Evolutionary conservation across 35 echinoderm and acorn worm genomes (phyloP).

Genomic region (Ophiothrix spiculata): DNA sequence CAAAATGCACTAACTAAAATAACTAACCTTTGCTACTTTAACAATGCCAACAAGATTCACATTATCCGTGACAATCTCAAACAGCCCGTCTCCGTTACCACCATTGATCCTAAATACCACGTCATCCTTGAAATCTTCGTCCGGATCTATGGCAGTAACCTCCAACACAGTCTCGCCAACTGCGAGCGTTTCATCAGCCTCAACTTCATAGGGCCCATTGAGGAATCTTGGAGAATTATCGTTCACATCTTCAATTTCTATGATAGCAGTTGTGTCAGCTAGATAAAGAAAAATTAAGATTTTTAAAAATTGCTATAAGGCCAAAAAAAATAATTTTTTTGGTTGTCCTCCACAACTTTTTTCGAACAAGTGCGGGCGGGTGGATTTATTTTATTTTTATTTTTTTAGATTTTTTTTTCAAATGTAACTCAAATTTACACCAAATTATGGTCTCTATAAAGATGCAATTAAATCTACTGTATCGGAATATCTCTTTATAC

Average conservation of each 20-base stretch:
- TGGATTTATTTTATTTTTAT: no score
- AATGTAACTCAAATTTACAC: no score
- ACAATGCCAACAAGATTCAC: slow-evolving; percentile 59
- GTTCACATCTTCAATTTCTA: slow-evolving; percentile 57
- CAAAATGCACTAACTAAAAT: no score
- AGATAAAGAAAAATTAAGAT: no score
- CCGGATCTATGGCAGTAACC: slow-evolving; percentile 52
- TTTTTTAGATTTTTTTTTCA: no score
- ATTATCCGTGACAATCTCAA: slow-evolving; percentile 67
- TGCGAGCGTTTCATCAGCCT: slow-evolving; percentile 38
- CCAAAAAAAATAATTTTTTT: no score
- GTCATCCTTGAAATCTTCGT: slow-evolving; percentile 45
- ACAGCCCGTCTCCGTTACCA: slow-evolving; percentile 45
- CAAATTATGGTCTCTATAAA: no score
- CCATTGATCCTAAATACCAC: slow-evolving; percentile 47
- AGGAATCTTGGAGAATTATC: slow-evolving; percentile 69
- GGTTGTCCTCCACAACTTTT: no score
- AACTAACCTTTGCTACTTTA: slow-evolving; percentile 46
- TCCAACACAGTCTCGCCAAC: slow-evolving; percentile 58
- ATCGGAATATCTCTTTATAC: no score
- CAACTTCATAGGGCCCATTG: neutral
- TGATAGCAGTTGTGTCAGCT: slow-evolving; percentile 43
- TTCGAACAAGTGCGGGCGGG: no score
- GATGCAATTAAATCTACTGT: no score
- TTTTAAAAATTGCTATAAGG: no score